Conservation (phyloP, 1,140 invertebrate genomes). For the Macrosteles quadrilineatus region DNA sequence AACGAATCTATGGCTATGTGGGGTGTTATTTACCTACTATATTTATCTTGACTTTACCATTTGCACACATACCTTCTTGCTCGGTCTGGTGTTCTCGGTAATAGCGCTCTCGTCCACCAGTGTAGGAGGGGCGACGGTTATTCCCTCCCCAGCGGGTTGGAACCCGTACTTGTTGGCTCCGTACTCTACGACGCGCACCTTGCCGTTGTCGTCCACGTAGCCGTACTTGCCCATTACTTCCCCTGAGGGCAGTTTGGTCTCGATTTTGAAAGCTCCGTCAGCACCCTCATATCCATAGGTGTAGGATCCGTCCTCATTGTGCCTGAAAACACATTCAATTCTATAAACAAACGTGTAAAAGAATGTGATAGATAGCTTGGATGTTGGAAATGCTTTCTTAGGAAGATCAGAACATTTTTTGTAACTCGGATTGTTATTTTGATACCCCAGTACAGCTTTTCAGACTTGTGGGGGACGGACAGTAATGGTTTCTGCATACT, state of each 20-base stretch:
- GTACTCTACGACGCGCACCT: conserved; percentile 82
- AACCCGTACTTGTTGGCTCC: conserved; percentile 85
- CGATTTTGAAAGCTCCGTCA: conserved; percentile 83
- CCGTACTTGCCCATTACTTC: conserved; percentile 85
- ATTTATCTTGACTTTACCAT: too few species aligned
- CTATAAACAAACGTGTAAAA: too few species aligned
- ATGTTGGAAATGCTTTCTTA: too few species aligned
- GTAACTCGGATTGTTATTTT: too few species aligned
- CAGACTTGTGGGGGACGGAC: too few species aligned
- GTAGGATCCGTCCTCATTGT: conserved; percentile 84
- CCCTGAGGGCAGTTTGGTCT: conserved; percentile 75
- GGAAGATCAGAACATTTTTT: too few species aligned
- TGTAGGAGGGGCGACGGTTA: conserved; percentile 78
- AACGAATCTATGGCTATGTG: too few species aligned
- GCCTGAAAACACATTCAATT: too few species aligned
- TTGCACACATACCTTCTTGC: background rate
- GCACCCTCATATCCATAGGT: conserved; percentile 85
- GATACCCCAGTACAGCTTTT: too few species aligned
- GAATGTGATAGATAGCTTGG: too few species aligned
- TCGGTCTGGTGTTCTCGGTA: conserved; percentile 26
- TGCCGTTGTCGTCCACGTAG: conserved; percentile 80
- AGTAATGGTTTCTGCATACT: too few species aligned
- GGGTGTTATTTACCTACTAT: too few species aligned
- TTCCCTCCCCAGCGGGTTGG: conserved; percentile 82
- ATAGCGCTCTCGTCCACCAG: conserved; percentile 64